Conservation (phyloP, 2,113 vertebrate genomes). For the Sprattus sprattus region DNA sequence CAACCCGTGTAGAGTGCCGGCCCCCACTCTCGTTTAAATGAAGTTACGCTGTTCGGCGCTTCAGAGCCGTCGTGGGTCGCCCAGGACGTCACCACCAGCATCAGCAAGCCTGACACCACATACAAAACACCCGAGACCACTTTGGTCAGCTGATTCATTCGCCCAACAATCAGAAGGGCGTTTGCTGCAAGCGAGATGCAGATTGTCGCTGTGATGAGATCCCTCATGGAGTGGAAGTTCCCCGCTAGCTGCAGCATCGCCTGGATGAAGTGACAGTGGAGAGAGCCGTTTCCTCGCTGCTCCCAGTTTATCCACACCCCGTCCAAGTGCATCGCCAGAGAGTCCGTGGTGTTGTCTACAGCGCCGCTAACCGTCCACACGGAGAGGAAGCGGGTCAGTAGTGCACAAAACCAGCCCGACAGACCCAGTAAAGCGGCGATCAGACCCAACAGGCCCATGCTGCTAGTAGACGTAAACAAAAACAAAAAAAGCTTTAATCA, state of each 20-base stretch:
- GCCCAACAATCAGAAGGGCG: conserved; percentile 62
- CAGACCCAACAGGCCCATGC: conserved; percentile 67
- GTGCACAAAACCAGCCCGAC: conserved; percentile 66
- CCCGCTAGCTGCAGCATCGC: conserved; percentile 79
- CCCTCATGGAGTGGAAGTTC: conserved; percentile 78
- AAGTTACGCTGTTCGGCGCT: conserved; percentile 73
- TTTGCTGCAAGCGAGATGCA: conserved; percentile 69
- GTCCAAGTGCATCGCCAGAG: conserved; percentile 85
- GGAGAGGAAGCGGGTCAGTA: conserved; percentile 80
- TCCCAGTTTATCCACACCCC: conserved; percentile 91
- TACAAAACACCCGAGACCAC: conserved; percentile 73
- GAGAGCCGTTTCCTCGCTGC: conserved; percentile 75
- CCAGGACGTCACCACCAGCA: conserved; percentile 82
- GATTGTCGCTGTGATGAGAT: conserved; percentile 73
- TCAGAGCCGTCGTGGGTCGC: conserved; percentile 75
- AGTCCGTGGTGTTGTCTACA: conserved; percentile 73
- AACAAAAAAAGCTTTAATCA: conserved; percentile 38
- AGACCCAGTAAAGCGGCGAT: conserved; percentile 54
- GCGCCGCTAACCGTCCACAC: conserved; percentile 84
- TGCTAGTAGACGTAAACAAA: conserved; percentile 33
- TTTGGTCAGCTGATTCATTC: conserved; percentile 74
- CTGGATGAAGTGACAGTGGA: conserved; percentile 88
- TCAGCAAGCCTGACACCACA: conserved; percentile 69
- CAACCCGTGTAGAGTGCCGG: conserved; percentile 85
- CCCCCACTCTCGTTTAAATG: conserved; percentile 78